Evolutionary conservation across 2,113 vertebrate species (phyloP).

Genomic region (Clupea harengus): DNA sequence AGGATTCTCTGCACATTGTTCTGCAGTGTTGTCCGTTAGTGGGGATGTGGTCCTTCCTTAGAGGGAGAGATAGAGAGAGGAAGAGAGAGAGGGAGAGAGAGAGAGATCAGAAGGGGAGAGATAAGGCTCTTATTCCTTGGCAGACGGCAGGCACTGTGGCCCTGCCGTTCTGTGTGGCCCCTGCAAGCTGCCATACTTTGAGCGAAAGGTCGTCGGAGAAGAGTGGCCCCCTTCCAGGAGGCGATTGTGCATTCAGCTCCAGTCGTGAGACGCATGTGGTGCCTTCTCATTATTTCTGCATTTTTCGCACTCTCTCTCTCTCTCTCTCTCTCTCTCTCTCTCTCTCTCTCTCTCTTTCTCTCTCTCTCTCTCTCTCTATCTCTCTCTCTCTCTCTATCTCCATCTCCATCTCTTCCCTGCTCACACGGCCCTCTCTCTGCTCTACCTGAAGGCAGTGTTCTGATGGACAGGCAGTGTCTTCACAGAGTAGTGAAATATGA

Average conservation of each 20-base stretch:
- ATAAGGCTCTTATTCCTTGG: conserved; percentile 19
- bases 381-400: not conserved
- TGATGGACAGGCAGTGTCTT: conserved; percentile 66
- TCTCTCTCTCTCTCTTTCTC: conserved; percentile 29
- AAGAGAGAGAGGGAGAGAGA: not conserved
- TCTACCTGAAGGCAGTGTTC: conserved; percentile 47
- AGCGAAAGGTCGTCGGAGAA: conserved; percentile 46
- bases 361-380: conserved; percentile 29
- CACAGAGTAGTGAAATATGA: conserved; percentile 50
- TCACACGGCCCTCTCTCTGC: conserved; percentile 36
- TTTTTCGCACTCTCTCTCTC: conserved; percentile 25
- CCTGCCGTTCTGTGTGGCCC: conserved; percentile 39
- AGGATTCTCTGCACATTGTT: not conserved
- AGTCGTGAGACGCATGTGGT: conserved; percentile 34
- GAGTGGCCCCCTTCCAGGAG: conserved; percentile 49
- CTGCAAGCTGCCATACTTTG: conserved; percentile 31
- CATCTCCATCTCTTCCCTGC: not conserved
- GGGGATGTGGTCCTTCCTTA: not conserved
- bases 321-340: conserved; percentile 16
- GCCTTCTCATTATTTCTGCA: conserved; percentile 58
- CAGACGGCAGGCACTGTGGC: not conserved
- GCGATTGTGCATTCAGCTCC: conserved; percentile 56
- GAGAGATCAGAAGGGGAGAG: not conserved
- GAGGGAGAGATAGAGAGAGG: not conserved
- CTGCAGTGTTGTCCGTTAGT: not conserved